Conservation (phyloP, 2,888 invertebrate genomes). For the Aproaerema taeniolella region DNA sequence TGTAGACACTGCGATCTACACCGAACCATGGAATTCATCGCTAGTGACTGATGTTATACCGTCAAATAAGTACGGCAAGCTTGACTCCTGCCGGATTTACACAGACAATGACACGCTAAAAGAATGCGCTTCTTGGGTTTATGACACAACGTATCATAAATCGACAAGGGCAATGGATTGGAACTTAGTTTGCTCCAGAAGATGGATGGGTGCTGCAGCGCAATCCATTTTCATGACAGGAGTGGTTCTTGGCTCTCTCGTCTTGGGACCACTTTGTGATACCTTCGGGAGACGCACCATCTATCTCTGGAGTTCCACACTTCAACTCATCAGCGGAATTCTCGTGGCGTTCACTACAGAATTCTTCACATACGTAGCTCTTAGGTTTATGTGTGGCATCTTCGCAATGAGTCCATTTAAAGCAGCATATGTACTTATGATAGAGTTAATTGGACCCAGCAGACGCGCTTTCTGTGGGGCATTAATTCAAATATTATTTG, state of each 20-base stretch:
- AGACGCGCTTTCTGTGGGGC: slow-evolving; percentile 90
- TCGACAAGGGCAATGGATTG: slow-evolving; percentile 89
- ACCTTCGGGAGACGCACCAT: slow-evolving; percentile 87
- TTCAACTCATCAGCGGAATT: slow-evolving; percentile 83
- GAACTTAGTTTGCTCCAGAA: slow-evolving; percentile 86
- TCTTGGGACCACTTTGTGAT: slow-evolving; percentile 87
- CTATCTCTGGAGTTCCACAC: slow-evolving; percentile 85
- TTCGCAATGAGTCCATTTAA: slow-evolving; percentile 89
- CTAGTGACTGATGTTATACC: slow-evolving; percentile 78
- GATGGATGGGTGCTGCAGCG: slow-evolving; percentile 89
- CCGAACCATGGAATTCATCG: slow-evolving; percentile 74
- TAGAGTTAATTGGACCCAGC: slow-evolving; percentile 89
- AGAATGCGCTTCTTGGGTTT: slow-evolving; percentile 79
- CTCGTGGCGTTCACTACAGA: slow-evolving; percentile 87
- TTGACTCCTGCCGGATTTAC: slow-evolving; percentile 81
- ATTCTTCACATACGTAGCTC: slow-evolving; percentile 81
- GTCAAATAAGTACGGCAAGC: slow-evolving; percentile 67
- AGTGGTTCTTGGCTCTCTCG: slow-evolving; percentile 87
- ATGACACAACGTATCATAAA: slow-evolving; percentile 83
- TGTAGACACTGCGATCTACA: slow-evolving; percentile 71
- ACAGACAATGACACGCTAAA: slow-evolving; percentile 50
- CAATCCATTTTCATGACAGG: slow-evolving; percentile 91
- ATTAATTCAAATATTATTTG: slow-evolving; percentile 87
- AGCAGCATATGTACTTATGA: slow-evolving; percentile 83
- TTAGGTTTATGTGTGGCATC: slow-evolving; percentile 87